Percentiles rank a stretch among this genome's conserved stretches.
Evolutionary conservation across 1,140 invertebrate species (phyloP).

Genomic region (Lineus longissimus): DNA sequence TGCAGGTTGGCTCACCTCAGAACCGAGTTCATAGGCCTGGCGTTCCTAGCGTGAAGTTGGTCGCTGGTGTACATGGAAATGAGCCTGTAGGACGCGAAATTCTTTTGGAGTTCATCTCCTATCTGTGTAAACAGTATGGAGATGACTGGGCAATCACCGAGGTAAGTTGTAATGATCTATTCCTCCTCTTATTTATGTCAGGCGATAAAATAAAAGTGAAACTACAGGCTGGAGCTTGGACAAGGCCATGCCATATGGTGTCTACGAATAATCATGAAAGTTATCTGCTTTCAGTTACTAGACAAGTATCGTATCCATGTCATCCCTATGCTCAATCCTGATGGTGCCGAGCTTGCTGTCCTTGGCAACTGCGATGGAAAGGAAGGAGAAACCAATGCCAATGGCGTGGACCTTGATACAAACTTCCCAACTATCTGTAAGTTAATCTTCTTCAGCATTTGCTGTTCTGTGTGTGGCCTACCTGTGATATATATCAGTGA

Average conservation of each 20-base stretch:
- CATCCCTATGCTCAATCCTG: conserved; percentile 80
- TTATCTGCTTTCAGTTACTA: conserved; percentile 57
- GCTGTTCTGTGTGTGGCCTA: background rate
- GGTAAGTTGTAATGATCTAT: conserved; percentile 20
- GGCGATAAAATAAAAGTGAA: background rate
- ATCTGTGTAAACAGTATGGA: conserved; percentile 69
- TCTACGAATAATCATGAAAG: too few species aligned
- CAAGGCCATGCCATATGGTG: too few species aligned
- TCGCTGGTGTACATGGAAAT: conserved; percentile 86
- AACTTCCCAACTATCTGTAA: conserved; percentile 78
- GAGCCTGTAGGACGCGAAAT: conserved; percentile 79
- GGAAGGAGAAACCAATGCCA: conserved; percentile 74
- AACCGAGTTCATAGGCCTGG: conserved; percentile 76
- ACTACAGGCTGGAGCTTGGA: background rate
- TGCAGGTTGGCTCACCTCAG: conserved; percentile 83
- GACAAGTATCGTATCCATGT: conserved; percentile 76
- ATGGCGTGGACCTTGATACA: conserved; percentile 83
- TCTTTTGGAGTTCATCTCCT: conserved; percentile 57
- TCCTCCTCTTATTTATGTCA: background rate
- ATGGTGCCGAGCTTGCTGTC: conserved; percentile 75
- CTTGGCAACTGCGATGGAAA: conserved; percentile 55
- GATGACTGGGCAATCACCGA: conserved; percentile 28
- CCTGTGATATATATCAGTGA: background rate
- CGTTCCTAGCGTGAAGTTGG: conserved; percentile 65
- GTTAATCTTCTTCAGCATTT: background rate